These are phyloP conservation scores for Seira sanloemensis DNA, from an alignment of 2,888 invertebrate species.

Conservation along the genomic window DNA sequence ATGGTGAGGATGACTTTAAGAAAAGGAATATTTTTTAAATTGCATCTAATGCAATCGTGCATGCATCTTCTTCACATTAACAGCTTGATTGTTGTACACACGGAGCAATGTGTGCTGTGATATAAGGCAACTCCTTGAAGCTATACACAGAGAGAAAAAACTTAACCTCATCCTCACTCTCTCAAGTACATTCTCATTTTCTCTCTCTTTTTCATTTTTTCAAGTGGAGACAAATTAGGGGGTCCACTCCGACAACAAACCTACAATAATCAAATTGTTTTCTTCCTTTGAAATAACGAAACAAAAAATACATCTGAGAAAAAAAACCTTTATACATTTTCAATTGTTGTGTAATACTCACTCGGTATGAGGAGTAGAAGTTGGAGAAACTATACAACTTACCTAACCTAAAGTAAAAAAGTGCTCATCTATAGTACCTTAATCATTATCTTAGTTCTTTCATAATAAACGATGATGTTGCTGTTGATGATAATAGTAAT, in stretches of 20 bases:
- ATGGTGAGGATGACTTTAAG: too few relatives aligned
- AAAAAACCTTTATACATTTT: background rate
- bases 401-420: background rate
- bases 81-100: background rate
- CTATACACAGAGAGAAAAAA: constrained; percentile 3
- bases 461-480: background rate
- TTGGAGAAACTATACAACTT: background rate
- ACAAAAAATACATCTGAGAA: constrained; percentile 15
- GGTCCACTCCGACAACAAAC: constrained; percentile 60
- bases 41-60: background rate
- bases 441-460: background rate
- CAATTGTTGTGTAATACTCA: background rate
- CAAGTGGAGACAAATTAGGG: constrained; percentile 66
- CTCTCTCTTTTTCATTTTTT: constrained; percentile 16
- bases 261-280: constrained; percentile 66
- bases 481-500: background rate
- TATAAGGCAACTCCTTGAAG: constrained; percentile 40
- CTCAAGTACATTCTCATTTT: constrained; percentile 35
- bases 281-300: constrained; percentile 48
- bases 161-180: background rate
- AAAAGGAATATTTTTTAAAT: too few relatives aligned
- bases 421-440: background rate
- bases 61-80: background rate
- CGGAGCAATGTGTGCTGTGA: background rate
- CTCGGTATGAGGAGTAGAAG: too few relatives aligned